These are phyloP conservation scores for Drosophila biarmipes DNA, from an alignment of 1,140 invertebrate species.

Conservation along the genomic window DNA sequence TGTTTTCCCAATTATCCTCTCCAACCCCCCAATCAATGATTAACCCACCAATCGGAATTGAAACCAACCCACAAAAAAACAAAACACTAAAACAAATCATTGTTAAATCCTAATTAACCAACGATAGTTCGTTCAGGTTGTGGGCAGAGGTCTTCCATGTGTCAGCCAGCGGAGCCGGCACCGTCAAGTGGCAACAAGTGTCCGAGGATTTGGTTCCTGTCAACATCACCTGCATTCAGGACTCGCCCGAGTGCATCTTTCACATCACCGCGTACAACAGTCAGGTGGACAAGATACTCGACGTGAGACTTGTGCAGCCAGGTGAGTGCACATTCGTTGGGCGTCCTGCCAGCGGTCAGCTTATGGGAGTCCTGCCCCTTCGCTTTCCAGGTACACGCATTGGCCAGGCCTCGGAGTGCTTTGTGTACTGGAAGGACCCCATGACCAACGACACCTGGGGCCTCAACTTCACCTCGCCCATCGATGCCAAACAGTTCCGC, in stretches of 20 bases:
- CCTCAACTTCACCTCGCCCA: constrained; percentile 97
- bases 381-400: constrained; percentile 92
- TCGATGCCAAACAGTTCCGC: constrained; percentile 98
- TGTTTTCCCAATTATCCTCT: constrained; percentile 57
- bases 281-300: constrained; percentile 98
- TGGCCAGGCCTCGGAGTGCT: constrained; percentile 98
- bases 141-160: constrained; percentile 99
- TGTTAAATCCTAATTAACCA: constrained; percentile 72
- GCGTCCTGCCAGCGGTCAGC: not conserved
- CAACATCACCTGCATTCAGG: constrained; percentile 98
- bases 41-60: constrained; percentile 38
- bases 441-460: constrained; percentile 99
- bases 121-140: constrained; percentile 88
- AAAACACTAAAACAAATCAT: constrained; percentile 14
- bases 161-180: constrained; percentile 93
- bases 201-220: constrained; percentile 98
- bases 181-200: constrained; percentile 98
- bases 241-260: constrained; percentile 97
- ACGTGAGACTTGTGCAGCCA: constrained; percentile 97
- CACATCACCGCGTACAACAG: constrained; percentile 99
- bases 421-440: constrained; percentile 99
- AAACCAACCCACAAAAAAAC: constrained; percentile 26
- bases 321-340: constrained; percentile 87
- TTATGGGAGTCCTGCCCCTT: not conserved
- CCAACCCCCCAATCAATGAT: constrained; percentile 42